Evolutionary conservation across 2,113 vertebrate genomes (phyloP).

Genomic region (Burhinus bistriatus): DNA sequence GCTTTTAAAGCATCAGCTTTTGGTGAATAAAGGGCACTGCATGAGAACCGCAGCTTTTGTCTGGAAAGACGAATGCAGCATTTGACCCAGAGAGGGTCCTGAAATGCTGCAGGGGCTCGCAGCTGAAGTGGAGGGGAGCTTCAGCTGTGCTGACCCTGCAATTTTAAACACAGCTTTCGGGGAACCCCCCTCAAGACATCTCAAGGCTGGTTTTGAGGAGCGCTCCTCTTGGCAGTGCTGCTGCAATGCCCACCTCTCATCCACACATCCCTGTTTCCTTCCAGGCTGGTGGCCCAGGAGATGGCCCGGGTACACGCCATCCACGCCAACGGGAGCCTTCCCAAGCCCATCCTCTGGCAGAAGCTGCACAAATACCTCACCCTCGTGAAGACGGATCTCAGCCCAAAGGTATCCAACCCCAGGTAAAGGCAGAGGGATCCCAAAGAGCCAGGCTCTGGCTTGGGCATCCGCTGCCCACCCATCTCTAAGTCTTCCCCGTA

Average conservation of each 20-base stretch:
- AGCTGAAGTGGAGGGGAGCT: fast-evolving
- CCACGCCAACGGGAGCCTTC: slow-evolving; percentile 92
- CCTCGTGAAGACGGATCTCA: slow-evolving; percentile 89
- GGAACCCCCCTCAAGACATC: too few relatives aligned
- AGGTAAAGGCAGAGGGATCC: slow-evolving; percentile 77
- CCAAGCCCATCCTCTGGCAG: slow-evolving; percentile 92
- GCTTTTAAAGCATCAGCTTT: neutral
- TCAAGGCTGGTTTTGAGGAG: neutral
- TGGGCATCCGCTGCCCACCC: slow-evolving; percentile 10
- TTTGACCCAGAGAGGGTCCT: neutral
- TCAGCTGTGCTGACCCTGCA: fast-evolving
- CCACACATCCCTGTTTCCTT: neutral
- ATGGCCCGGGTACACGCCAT: slow-evolving; percentile 95
- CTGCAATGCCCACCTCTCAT: neutral
- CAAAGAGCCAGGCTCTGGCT: slow-evolving; percentile 16
- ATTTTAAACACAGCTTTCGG: fast-evolving
- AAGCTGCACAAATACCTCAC: slow-evolving; percentile 90
- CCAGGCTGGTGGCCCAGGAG: slow-evolving; percentile 89
- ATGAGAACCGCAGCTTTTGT: fast-evolving
- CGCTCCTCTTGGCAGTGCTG: neutral
- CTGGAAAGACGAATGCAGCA: neutral
- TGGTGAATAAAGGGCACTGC: neutral
- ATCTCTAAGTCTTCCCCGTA: neutral
- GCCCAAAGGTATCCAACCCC: slow-evolving; percentile 67
- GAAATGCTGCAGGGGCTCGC: fast-evolving